phyloP scores from a whole-genome alignment of 2,113 vertebrate genomes.

The Meles meles region DNA sequence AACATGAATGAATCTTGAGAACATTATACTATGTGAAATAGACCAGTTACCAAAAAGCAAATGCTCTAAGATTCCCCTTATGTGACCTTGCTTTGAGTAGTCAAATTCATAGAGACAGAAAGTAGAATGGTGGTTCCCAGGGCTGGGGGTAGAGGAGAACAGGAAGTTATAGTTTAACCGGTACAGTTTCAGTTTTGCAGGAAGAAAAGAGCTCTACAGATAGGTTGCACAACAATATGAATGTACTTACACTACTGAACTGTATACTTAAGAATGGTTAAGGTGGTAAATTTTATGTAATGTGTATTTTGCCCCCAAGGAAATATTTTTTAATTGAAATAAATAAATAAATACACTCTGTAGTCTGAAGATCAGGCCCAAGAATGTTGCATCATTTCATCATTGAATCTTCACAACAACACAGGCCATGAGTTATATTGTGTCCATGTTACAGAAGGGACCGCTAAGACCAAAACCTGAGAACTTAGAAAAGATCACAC shows the following conservation, averaged over 20 bases:
- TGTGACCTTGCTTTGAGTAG: not conserved
- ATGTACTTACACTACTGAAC: not conserved
- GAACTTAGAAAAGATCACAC: not conserved
- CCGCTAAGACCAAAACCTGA: not conserved
- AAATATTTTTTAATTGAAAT: not conserved
- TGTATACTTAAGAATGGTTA: not conserved
- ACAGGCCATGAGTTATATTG: not conserved
- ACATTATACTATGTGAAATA: not conserved
- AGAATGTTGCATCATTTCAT: not conserved
- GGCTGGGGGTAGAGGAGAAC: not conserved
- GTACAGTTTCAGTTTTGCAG: conserved; percentile 21
- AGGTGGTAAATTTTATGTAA: not conserved
- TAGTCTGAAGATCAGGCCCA: not conserved
- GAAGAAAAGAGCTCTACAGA: not conserved
- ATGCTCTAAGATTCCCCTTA: not conserved
- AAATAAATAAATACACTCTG: not conserved
- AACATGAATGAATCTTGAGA: not conserved
- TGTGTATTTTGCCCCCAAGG: not conserved
- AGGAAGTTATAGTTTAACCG: conserved; percentile 3
- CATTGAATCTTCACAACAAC: not conserved
- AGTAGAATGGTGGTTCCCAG: not conserved
- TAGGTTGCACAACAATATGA: not conserved
- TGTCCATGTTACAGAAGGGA: not conserved
- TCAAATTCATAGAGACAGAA: not conserved
- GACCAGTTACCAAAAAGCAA: not conserved